Evolutionary conservation across 2,113 vertebrate genomes (phyloP).

Genomic region (Platichthys stellatus): DNA sequence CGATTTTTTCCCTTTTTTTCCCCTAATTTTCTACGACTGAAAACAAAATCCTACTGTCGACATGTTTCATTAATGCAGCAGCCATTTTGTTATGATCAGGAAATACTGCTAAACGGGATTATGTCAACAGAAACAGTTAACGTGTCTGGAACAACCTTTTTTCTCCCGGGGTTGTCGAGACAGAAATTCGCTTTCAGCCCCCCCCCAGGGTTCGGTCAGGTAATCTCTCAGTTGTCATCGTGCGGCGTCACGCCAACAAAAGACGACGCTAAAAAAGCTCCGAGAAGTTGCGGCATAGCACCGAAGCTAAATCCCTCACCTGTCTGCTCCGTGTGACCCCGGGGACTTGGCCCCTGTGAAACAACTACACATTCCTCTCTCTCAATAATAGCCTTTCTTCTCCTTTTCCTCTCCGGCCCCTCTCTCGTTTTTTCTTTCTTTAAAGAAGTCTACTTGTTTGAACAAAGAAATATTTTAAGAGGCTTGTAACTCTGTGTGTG

Average conservation of each 20-base stretch:
- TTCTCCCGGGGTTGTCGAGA: conserved; percentile 5
- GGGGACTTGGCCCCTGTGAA: conserved; percentile 44
- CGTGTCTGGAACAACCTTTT: background rate
- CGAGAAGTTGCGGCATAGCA: conserved; percentile 37
- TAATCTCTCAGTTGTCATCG: conserved; percentile 31
- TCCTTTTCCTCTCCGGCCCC: conserved; percentile 40
- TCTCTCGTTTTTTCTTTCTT: conserved; percentile 48
- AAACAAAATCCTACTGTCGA: conserved; percentile 33
- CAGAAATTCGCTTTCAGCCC: background rate
- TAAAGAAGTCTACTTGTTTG: conserved; percentile 74
- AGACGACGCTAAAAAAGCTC: conserved; percentile 30
- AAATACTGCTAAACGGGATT: conserved; percentile 15
- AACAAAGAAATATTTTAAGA: conserved; percentile 81
- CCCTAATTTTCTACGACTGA: background rate
- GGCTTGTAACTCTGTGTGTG: conserved; percentile 62
- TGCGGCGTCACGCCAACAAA: conserved; percentile 38
- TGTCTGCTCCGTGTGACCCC: conserved; percentile 57
- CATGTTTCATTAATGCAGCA: conserved; percentile 27
- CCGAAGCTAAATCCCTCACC: conserved; percentile 68
- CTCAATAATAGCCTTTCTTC: conserved; percentile 69
- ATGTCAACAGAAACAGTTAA: background rate
- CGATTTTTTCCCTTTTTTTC: conserved; percentile 11
- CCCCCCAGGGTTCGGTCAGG: background rate
- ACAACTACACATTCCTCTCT: conserved; percentile 66
- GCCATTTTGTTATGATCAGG: conserved; percentile 40